phyloP scores from a whole-genome alignment of 2,113 vertebrate genomes.

The Neotragus pygmaeus region DNA sequence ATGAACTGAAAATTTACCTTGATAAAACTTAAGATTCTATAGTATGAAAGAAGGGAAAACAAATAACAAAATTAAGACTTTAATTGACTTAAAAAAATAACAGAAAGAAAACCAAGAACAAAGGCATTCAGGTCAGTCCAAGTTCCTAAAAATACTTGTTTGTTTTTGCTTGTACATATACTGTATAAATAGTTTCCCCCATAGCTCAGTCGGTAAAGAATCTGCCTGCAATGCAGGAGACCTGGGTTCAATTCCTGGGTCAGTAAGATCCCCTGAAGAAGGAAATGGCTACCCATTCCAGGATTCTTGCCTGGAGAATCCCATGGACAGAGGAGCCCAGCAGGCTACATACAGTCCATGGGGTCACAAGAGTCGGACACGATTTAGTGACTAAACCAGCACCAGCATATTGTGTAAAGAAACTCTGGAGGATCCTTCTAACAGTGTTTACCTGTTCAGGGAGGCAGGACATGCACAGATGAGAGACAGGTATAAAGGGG shows the following conservation, averaged over 20 bases:
- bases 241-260: not conserved
- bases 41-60: not conserved
- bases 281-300: not conserved
- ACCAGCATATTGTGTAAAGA: not conserved
- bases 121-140: not conserved
- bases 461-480: not conserved
- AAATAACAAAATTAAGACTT: conserved; percentile 19
- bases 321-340: not conserved
- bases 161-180: not conserved
- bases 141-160: not conserved
- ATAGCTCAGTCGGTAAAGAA: not conserved
- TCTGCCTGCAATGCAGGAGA: not conserved
- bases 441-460: not conserved
- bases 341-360: not conserved
- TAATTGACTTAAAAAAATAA: not conserved
- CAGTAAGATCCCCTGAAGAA: not conserved
- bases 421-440: not conserved
- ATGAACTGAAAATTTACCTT: not conserved
- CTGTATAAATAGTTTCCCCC: not conserved
- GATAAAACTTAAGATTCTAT: not conserved
- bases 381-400: not conserved
- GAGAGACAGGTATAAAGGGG: not conserved
- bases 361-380: not conserved
- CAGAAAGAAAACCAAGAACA: conserved; percentile 5
- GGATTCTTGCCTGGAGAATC: not conserved